Evolutionary conservation across 1,140 invertebrate genomes (phyloP).

Genomic region (Anoplophora glabripennis): DNA sequence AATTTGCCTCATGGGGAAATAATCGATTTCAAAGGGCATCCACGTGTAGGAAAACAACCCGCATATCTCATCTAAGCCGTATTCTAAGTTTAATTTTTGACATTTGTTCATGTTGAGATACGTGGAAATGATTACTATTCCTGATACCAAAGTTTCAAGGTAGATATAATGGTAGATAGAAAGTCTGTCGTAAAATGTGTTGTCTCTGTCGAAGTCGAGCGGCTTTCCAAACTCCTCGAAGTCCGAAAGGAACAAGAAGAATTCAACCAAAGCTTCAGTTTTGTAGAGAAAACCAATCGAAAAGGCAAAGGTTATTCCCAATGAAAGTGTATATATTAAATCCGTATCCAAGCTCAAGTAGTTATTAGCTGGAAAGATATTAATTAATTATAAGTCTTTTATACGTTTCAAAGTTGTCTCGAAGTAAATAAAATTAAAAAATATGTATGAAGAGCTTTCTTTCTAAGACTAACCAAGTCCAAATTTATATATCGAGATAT

Average conservation of each 20-base stretch:
- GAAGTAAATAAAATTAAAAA: no score
- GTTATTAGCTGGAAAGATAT: no score
- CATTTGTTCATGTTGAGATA: conserved; percentile 2
- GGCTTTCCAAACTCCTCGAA: conserved; percentile 15
- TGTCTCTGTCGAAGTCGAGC: conserved; percentile 4
- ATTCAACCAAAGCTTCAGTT: not conserved
- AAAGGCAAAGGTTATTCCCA: no score
- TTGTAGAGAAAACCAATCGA: no score
- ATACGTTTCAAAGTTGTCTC: no score
- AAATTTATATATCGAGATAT: no score
- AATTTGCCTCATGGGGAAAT: conserved; percentile 16
- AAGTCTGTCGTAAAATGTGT: not conserved
- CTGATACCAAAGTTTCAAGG: not conserved
- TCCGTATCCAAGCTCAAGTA: no score
- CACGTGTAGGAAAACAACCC: conserved; percentile 13
- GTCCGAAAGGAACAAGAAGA: conserved; percentile 1
- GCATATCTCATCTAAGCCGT: conserved; percentile 9
- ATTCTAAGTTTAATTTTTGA: not conserved
- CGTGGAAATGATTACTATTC: not conserved
- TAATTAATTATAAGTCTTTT: no score
- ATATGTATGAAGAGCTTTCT: no score
- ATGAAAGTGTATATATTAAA: no score
- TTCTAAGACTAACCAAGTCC: no score
- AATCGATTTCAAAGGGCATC: conserved; percentile 20
- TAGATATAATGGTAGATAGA: conserved; percentile 5